Percentiles rank a stretch among this genome's conserved stretches.
phyloP scores from a whole-genome alignment of 2,113 vertebrate species.

The Oncorhynchus tshawytscha region DNA sequence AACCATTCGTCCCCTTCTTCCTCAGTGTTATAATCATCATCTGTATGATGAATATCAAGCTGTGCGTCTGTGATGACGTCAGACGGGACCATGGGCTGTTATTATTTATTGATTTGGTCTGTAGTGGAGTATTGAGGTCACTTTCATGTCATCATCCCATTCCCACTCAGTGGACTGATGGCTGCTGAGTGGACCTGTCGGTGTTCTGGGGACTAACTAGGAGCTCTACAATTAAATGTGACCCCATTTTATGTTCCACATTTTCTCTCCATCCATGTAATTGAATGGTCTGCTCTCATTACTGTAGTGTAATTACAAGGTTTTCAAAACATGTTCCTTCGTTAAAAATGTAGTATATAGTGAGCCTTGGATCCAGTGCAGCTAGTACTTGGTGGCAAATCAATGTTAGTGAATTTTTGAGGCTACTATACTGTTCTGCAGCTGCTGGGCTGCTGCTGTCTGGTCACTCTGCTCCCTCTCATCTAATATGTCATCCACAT shows the following conservation, averaged over 20 bases:
- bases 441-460: too few relatives aligned
- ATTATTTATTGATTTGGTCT: slow-evolving; percentile 49
- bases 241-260: slow-evolving; percentile 1
- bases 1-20: slow-evolving; percentile 37
- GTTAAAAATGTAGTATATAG: slow-evolving; percentile 2
- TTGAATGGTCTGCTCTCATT: background rate
- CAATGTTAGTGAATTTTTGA: background rate
- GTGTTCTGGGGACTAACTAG: background rate
- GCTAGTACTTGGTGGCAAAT: background rate
- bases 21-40: slow-evolving; percentile 6
- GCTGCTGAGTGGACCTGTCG: slow-evolving; percentile 35
- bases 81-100: slow-evolving; percentile 19
- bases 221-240: background rate
- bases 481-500: background rate
- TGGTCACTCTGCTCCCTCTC: too few relatives aligned
- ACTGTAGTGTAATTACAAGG: background rate
- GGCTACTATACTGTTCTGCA: background rate
- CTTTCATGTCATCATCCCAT: slow-evolving; percentile 38
- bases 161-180: slow-evolving; percentile 18
- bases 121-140: slow-evolving; percentile 59
- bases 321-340: too few relatives aligned
- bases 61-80: slow-evolving; percentile 27
- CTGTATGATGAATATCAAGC: slow-evolving; percentile 41
- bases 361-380: background rate
- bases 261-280: background rate